These are phyloP conservation scores for Notoglanidium macrostoma DNA, from an alignment of 2,797 vertebrate species.

Conservation along the genomic window DNA sequence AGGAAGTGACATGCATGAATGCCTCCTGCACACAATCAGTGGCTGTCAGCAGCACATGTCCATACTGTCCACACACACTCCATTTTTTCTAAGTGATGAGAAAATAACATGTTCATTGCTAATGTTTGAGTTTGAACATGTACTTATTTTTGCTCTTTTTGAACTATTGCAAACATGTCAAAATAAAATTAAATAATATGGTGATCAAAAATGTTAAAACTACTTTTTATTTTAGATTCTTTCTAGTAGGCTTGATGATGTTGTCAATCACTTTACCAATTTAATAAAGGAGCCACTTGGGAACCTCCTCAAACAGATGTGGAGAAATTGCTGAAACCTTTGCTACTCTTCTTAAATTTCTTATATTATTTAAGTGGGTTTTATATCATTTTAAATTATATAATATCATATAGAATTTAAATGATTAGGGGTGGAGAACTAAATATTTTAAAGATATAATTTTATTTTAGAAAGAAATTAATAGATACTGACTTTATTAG, in stretches of 20 bases:
- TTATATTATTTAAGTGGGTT: neutral
- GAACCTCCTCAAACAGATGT: neutral
- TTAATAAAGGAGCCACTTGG: neutral
- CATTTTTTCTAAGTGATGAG: slow-evolving; percentile 38
- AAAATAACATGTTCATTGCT: slow-evolving; percentile 19
- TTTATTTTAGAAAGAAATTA: neutral
- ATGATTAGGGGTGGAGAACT: neutral
- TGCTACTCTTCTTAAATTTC: neutral
- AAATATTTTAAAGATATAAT: neutral
- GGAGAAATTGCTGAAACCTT: neutral
- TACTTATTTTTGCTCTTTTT: neutral
- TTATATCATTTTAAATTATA: no score
- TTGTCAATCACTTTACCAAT: neutral
- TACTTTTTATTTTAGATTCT: neutral
- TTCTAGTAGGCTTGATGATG: neutral
- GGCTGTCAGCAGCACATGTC: slow-evolving; percentile 35
- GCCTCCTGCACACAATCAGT: slow-evolving; percentile 34
- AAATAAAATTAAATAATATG: neutral
- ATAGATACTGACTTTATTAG: neutral
- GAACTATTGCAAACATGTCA: neutral
- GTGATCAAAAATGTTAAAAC: neutral
- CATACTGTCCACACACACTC: slow-evolving; percentile 22
- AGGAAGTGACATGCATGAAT: slow-evolving; percentile 36
- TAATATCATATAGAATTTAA: neutral
- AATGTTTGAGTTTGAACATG: slow-evolving; percentile 27